Conservation (phyloP, 2,888 invertebrate genomes). For the Chalcosyrphus nemorum region DNA sequence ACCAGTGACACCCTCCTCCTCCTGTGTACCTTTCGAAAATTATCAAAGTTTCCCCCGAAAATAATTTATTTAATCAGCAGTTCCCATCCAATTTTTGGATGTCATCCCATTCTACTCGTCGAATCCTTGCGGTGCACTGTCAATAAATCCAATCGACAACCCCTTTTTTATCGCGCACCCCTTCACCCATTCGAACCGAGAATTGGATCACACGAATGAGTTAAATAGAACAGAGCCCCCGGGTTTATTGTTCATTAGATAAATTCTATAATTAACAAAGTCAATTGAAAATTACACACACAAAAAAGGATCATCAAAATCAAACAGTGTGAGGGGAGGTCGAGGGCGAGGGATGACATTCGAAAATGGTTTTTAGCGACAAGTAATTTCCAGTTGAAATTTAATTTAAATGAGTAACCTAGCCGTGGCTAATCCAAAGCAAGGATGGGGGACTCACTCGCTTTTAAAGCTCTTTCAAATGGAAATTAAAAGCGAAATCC, state of each 20-base stretch:
- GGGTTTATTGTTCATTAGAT: slow-evolving; percentile 47
- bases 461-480: slow-evolving; percentile 41
- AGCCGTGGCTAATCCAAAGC: slow-evolving; percentile 61
- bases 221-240: slow-evolving; percentile 53
- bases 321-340: too few species aligned
- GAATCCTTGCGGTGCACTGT: neutral
- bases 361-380: slow-evolving; percentile 25
- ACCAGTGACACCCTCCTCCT: neutral
- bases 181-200: neutral
- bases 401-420: slow-evolving; percentile 66
- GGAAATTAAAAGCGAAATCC: slow-evolving; percentile 45
- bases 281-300: slow-evolving; percentile 69
- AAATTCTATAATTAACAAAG: slow-evolving; percentile 67
- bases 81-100: slow-evolving; percentile 58
- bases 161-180: slow-evolving; percentile 5
- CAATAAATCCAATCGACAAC: slow-evolving; percentile 6
- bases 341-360: slow-evolving; percentile 36
- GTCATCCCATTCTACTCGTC: slow-evolving; percentile 12
- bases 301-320: slow-evolving; percentile 69
- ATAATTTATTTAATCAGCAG: slow-evolving; percentile 67
- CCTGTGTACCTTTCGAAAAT: neutral
- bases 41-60: slow-evolving; percentile 29
- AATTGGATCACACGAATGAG: slow-evolving; percentile 60
- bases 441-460: neutral
- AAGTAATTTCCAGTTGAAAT: slow-evolving; percentile 22